A percentile compares a stretch with the other conserved stretches of the same genome.
These are phyloP conservation scores for Halocaridina rubra DNA, from an alignment of 2,888 invertebrate species.

Conservation along the genomic window DNA sequence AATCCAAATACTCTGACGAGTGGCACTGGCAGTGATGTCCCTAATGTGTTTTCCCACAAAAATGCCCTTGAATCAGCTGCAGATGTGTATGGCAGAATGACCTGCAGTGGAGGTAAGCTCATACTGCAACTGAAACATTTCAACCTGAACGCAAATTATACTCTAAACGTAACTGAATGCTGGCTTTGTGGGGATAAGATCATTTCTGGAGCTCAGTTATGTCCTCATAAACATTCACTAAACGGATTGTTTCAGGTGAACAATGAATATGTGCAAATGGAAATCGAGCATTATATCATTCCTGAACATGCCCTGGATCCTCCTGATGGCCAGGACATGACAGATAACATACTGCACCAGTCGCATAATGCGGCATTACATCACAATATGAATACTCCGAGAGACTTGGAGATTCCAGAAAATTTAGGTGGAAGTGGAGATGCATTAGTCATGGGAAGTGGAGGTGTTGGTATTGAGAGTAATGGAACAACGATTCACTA, in stretches of 20 bases:
- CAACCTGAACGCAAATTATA: slow-evolving; percentile 58
- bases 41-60: slow-evolving; percentile 30
- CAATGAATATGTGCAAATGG: slow-evolving; percentile 60
- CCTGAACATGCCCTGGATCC: slow-evolving; percentile 58
- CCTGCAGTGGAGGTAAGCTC: slow-evolving; percentile 57
- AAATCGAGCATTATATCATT: slow-evolving; percentile 61
- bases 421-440: slow-evolving; percentile 17
- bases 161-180: slow-evolving; percentile 60
- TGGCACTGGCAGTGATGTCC: slow-evolving; percentile 9
- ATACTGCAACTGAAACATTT: slow-evolving; percentile 56
- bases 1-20: slow-evolving; percentile 18
- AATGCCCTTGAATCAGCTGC: slow-evolving; percentile 51
- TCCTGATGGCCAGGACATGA: slow-evolving; percentile 28
- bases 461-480: not conserved
- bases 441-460: not conserved
- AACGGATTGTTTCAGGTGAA: slow-evolving; percentile 62
- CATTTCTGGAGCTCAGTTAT: slow-evolving; percentile 48
- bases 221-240: slow-evolving; percentile 57
- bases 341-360: slow-evolving; percentile 29
- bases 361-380: slow-evolving; percentile 14
- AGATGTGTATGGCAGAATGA: slow-evolving; percentile 61
- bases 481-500: slow-evolving; percentile 15
- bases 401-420: slow-evolving; percentile 29
- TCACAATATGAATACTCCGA: slow-evolving; percentile 8
- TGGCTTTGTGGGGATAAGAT: slow-evolving; percentile 63